Evolutionary conservation across 2,797 vertebrate genomes (phyloP).

Genomic region (Lerista edwardsae): DNA sequence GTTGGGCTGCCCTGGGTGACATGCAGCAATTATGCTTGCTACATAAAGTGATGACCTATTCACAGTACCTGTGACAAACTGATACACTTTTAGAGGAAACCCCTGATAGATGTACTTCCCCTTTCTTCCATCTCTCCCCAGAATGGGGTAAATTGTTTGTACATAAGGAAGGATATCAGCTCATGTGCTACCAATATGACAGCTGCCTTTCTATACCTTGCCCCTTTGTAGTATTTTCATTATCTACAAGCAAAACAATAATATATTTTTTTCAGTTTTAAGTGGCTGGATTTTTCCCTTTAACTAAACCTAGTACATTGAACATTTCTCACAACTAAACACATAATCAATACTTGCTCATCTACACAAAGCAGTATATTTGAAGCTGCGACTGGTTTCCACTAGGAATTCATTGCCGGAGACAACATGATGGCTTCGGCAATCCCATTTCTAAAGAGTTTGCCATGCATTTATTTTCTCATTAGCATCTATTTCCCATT

Average conservation of each 20-base stretch:
- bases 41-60: neutral
- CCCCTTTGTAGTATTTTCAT: slow-evolving; percentile 12
- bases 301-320: slow-evolving; percentile 28
- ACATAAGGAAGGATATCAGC: neutral
- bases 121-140: neutral
- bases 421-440: slow-evolving; percentile 64
- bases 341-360: slow-evolving; percentile 62
- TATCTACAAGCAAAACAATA: neutral
- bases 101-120: neutral
- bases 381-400: slow-evolving; percentile 51
- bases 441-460: slow-evolving; percentile 60
- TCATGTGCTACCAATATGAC: slow-evolving; percentile 25
- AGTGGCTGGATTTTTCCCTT: slow-evolving; percentile 5
- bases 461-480: slow-evolving; percentile 70
- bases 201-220: slow-evolving; percentile 7
- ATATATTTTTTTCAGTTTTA: neutral
- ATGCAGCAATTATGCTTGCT: neutral
- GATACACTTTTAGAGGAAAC: neutral
- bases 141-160: neutral
- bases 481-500: slow-evolving; percentile 74
- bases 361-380: slow-evolving; percentile 54
- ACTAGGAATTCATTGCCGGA: slow-evolving; percentile 66
- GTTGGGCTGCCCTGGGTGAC: no score
- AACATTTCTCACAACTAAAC: slow-evolving; percentile 67
- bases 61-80: neutral